These are phyloP conservation scores for Sphaerodactylus townsendi DNA, from an alignment of 2,113 vertebrate species.

Conservation along the genomic window DNA sequence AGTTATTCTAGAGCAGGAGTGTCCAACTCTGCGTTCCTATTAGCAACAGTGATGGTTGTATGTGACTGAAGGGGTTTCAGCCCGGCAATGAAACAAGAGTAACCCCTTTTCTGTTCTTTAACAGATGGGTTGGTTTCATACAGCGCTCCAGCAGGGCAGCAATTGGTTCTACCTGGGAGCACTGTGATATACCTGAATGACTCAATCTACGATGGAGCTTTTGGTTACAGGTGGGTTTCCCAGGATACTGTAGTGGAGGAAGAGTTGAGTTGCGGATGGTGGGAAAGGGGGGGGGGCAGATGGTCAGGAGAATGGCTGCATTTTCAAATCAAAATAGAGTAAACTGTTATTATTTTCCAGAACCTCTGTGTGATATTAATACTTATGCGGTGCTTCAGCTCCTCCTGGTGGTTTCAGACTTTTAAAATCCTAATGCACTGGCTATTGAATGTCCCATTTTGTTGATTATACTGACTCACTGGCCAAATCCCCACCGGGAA, in stretches of 20 bases:
- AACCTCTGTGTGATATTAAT: neutral
- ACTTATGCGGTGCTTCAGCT: no score
- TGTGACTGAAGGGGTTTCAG: neutral
- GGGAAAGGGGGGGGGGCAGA: neutral
- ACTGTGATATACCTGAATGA: slow-evolving; percentile 90
- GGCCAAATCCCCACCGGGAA: no score
- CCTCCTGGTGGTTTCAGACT: no score
- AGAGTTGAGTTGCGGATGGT: no score
- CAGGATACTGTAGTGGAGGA: neutral
- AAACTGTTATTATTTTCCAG: neutral
- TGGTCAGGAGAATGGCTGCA: neutral
- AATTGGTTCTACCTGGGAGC: slow-evolving; percentile 83
- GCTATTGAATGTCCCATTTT: no score
- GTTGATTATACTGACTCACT: no score
- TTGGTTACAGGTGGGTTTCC: slow-evolving; percentile 82
- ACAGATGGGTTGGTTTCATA: slow-evolving; percentile 94
- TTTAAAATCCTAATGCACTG: no score
- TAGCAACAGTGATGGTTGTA: neutral
- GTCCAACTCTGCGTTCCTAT: neutral
- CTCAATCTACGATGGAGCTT: slow-evolving; percentile 90
- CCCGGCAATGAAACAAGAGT: neutral
- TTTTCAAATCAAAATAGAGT: neutral
- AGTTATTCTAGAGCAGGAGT: no score
- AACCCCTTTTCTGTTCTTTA: slow-evolving; percentile 2
- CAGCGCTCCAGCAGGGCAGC: slow-evolving; percentile 87